These are phyloP conservation scores for Trididemnum miniatum DNA, from an alignment of 23 tunicate genomes.

Conservation along the genomic window DNA sequence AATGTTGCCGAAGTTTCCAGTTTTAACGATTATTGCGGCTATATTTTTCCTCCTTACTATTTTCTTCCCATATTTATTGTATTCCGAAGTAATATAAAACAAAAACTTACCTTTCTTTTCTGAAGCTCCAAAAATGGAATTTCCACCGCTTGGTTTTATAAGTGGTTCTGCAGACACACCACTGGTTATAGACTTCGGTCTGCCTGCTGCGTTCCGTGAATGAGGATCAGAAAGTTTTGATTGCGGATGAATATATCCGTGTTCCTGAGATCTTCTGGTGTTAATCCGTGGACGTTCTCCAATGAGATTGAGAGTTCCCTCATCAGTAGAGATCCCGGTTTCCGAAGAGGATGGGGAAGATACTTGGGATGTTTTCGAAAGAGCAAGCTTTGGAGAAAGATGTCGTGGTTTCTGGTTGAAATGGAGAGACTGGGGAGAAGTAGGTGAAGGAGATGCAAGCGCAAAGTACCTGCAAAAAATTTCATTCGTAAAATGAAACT, in stretches of 20 bases:
- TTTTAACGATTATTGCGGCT: too few species aligned
- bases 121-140: conserved; percentile 11
- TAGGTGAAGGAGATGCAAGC: conserved; percentile 64
- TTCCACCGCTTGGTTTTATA: conserved; percentile 43
- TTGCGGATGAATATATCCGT: neutral
- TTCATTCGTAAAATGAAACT: too few species aligned
- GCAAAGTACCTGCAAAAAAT: conserved; percentile 67
- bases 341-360: conserved; percentile 39
- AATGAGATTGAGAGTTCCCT: conserved; percentile 38
- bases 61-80: too few species aligned
- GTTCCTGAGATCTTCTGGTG: conserved; percentile 4
- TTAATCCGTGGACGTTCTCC: neutral
- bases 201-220: neutral
- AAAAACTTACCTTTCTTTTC: conserved; percentile 27
- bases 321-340: conserved; percentile 34
- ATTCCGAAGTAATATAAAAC: too few species aligned
- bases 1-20: too few species aligned
- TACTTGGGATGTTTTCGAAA: neutral
- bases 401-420: neutral
- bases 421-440: conserved; percentile 27
- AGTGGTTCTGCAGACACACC: conserved; percentile 49
- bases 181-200: conserved; percentile 2
- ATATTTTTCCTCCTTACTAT: too few species aligned
- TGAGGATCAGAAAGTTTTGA: neutral
- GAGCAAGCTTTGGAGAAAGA: conserved; percentile 3